These are phyloP conservation scores for Aeoliscus strigatus DNA, from an alignment of 2,797 vertebrate genomes.

Conservation along the genomic window DNA sequence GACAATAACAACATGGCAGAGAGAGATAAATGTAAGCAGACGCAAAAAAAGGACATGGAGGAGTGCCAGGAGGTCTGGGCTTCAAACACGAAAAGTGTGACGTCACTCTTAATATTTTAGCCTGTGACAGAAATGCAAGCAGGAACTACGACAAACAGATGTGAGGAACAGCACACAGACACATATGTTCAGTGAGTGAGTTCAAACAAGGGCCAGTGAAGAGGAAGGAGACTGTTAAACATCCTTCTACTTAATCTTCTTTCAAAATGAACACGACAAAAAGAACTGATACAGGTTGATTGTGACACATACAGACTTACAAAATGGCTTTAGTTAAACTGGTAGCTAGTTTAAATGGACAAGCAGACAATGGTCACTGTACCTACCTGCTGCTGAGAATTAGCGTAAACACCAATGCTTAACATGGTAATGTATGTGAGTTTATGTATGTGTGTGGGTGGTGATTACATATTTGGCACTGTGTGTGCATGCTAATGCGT, in stretches of 20 bases:
- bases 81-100: constrained; percentile 32
- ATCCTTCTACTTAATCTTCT: constrained; percentile 47
- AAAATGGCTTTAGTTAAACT: constrained; percentile 21
- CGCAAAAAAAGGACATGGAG: constrained; percentile 25
- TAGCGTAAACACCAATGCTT: constrained; percentile 21
- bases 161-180: constrained; percentile 31
- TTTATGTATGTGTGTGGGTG: constrained; percentile 36
- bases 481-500: constrained; percentile 31
- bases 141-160: constrained; percentile 35
- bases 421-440: constrained; percentile 19
- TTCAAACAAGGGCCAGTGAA: constrained; percentile 50
- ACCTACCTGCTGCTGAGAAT: constrained; percentile 30
- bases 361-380: constrained; percentile 11
- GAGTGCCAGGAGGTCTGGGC: constrained; percentile 21
- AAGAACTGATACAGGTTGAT: constrained; percentile 24
- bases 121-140: constrained; percentile 15
- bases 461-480: constrained; percentile 15
- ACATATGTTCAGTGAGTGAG: constrained; percentile 30
- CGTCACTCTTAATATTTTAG: constrained; percentile 39
- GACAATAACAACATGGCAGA: constrained; percentile 16
- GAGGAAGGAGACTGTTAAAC: constrained; percentile 56
- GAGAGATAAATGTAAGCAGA: constrained; percentile 26
- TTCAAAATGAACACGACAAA: constrained; percentile 39
- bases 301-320: constrained; percentile 2
- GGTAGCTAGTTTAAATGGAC: constrained; percentile 20